Base-by-base conservation (phyloP, 2,797 vertebrate species). In the Pristis pectinata region DNA sequence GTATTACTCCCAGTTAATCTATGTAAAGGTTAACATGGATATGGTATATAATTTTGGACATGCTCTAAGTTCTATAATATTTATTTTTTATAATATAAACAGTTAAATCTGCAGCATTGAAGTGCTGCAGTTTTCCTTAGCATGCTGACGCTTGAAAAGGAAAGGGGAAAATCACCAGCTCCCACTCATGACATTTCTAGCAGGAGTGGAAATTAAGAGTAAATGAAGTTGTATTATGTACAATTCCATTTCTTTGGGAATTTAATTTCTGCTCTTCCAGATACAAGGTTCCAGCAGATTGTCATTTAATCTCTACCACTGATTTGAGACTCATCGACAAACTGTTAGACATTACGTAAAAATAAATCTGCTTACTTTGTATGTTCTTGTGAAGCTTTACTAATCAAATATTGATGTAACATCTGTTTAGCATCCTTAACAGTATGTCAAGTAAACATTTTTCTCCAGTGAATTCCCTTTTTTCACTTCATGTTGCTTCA, bases 141-240 rank as follows among this genome's bases (percentile, higher is more conserved):
- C 9, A 85, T 1, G 7, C 0, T 53, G n/a, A 56, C 10, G 19
- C 27, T 56, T 56, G 7, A 56, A 53, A 15, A 30, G 9, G 3
- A 37, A 56, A 82, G 49, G 82, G 56, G 44, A 53, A 53, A 85
- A 85, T 85, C 24, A 85, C 44, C 0, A 11, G 24, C 27, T 49
- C 24, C 9, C 49, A 85, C 2, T 85, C 53, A 56, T 85, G 1
- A 85, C 10, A 4, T 41, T 37, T 44, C 24, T 53, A 34, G 56
- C 49, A 53, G 49, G 24, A 34, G 3, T 37, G n/a, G 17, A 79
- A 67, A 37, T 67, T 67, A 91, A n/a, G 27, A 67, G 94, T 76
- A 74, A 91, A 93, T 92, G 53, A 93, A 74, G 41, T 74, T 5
- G 94, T 94, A 53, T 76, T 74, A 94, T 56, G 74, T 94, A 76